Base-by-base conservation (phyloP, 1,140 invertebrate genomes). In the Aphis gossypii region DNA sequence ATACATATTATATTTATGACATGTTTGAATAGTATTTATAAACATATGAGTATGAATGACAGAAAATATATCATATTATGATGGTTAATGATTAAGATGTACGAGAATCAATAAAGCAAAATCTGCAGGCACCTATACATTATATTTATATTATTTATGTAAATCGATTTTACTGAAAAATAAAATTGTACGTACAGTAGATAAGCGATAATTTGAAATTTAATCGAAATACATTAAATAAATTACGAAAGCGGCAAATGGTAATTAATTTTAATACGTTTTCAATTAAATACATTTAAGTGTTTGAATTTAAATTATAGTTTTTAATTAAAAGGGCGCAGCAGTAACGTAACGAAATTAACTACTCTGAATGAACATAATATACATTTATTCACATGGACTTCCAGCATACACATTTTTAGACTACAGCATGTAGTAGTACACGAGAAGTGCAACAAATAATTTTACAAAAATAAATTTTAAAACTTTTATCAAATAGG, bases 221-320 rank as follows among this genome's bases (percentile, higher is more conserved):
- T 44, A 41, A 84, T 84, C 83, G 41, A 84, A 44, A 41, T 84
- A 30, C 30, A 84, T 84, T 83, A 83, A 38, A 83, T 20, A 35
- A 83, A n/a, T 30, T 76, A 76, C 14, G 14, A 83, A 83, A 83
- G 21, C 35, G 76, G 23, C 30, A 44, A 30, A 44, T 84, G 3
- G 38, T 84, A 84, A 41, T 84, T 14, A 1, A 84, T 76, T 14
- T 68, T 68, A 41, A 38, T 35, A 84, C 21, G 38, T 84, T 84
- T 84, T 84, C 38, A 41, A 25, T 84, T 84, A 44, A 25, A 84
- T 44, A 84, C 83, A 84, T 84, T 84, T 44, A 41, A 84, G 25
- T 83, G 60, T 76, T n/a, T 76, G n/a, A n/a, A 76, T 76, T 76
- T 76, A 76, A 76, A 76, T 76, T 76, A 76, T 76, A 76, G 14